A percentile compares a stretch with the other conserved stretches of the same genome.
phyloP scores from a whole-genome alignment of 1,140 invertebrate genomes.

The Druon quercuslanigerum region DNA sequence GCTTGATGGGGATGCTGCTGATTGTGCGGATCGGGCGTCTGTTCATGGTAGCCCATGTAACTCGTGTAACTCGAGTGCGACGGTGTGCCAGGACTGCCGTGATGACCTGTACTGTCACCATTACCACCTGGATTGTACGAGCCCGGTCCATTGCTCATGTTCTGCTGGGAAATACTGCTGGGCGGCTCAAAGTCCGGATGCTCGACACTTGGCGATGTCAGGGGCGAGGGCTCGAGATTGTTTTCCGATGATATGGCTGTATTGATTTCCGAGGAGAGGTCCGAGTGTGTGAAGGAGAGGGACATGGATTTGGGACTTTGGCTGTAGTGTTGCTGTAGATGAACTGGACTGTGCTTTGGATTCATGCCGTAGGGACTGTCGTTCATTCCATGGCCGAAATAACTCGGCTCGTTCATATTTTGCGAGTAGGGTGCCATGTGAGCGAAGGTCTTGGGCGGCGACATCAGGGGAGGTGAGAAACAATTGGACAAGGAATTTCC shows the following conservation, averaged over 20 bases:
- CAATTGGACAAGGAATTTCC: conserved; percentile 73
- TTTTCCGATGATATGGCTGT: conserved; percentile 85
- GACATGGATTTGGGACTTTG: conserved; percentile 79
- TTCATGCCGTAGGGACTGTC: conserved; percentile 73
- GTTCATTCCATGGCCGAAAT: conserved; percentile 64
- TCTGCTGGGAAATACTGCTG: conserved; percentile 77
- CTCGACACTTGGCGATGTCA: conserved; percentile 81
- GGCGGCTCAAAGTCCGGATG: conserved; percentile 88
- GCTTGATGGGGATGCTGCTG: conserved; percentile 68
- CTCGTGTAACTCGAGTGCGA: conserved; percentile 66
- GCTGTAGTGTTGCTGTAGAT: conserved; percentile 75
- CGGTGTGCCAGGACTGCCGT: conserved; percentile 68
- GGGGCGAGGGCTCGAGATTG: conserved; percentile 78
- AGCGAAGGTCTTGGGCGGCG: conserved; percentile 68
- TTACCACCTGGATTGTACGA: conserved; percentile 74
- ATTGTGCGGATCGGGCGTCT: conserved; percentile 63
- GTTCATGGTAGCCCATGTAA: conserved; percentile 72
- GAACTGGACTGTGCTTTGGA: conserved; percentile 73
- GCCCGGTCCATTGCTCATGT: conserved; percentile 73
- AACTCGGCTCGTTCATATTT: conserved; percentile 64
- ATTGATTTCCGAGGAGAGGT: conserved; percentile 85
- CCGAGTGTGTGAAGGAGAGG: conserved; percentile 82
- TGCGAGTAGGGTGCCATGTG: conserved; percentile 72
- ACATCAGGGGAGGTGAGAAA: conserved; percentile 76
- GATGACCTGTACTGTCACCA: conserved; percentile 60